These are phyloP conservation scores for Amblyjoppa proteus DNA, from an alignment of 2,888 invertebrate genomes.

Conservation along the genomic window DNA sequence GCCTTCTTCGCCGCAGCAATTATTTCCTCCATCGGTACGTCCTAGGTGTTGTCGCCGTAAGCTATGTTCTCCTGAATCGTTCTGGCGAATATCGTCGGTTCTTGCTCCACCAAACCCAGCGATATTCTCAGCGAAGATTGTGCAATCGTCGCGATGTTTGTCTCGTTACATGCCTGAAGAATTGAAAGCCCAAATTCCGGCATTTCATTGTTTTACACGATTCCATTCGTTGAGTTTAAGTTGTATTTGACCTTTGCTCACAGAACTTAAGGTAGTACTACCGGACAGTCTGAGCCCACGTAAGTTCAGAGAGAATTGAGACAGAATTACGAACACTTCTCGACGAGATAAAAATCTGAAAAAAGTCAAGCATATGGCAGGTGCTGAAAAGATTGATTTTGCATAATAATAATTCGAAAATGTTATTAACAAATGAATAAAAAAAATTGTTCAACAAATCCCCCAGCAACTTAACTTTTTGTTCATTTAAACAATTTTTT, in stretches of 20 bases:
- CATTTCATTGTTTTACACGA: neutral
- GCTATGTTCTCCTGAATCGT: constrained; percentile 88
- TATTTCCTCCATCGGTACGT: constrained; percentile 86
- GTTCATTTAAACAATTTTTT: no score
- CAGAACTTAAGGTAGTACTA: neutral
- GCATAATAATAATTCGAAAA: no score
- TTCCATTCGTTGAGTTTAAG: neutral
- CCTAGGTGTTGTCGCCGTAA: constrained; percentile 86
- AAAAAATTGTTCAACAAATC: no score
- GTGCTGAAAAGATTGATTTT: no score
- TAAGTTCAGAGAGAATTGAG: no score
- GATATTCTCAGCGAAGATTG: constrained; percentile 85
- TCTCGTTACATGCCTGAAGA: constrained; percentile 85
- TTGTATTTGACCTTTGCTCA: neutral
- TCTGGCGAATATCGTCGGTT: constrained; percentile 87
- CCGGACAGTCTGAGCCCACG: no score
- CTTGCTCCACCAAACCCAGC: constrained; percentile 88
- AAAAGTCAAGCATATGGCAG: no score
- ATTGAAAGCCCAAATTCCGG: constrained; percentile 84
- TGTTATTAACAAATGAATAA: no score
- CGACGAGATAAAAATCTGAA: no score
- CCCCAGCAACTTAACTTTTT: no score
- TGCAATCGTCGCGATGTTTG: constrained; percentile 86
- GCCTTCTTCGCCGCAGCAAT: constrained; percentile 85
- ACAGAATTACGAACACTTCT: no score